Conservation (phyloP, 2,888 invertebrate genomes). For the Heliconius cydno region DNA sequence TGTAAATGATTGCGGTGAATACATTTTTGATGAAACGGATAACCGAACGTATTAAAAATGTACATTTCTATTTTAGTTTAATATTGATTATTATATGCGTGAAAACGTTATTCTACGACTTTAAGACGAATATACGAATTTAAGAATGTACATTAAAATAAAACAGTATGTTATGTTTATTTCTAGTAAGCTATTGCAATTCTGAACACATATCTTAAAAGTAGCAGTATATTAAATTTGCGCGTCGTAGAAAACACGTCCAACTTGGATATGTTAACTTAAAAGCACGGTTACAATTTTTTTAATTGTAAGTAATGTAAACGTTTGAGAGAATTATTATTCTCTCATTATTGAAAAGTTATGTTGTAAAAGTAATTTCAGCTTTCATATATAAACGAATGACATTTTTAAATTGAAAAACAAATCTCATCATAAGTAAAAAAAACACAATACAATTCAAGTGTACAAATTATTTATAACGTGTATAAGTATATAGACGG, state of each 20-base stretch:
- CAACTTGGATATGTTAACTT: not conserved
- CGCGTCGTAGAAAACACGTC: not conserved
- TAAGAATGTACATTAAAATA: not conserved
- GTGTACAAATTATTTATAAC: no score
- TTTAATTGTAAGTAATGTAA: no score
- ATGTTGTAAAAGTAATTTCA: no score
- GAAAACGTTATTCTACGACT: not conserved
- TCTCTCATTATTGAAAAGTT: no score
- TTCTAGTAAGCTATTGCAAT: not conserved
- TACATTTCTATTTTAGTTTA: not conserved
- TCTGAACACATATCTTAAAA: not conserved
- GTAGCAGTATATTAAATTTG: not conserved
- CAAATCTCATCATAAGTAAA: no score
- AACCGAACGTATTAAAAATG: constrained; percentile 13
- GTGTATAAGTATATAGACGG: no score
- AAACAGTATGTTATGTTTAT: not conserved
- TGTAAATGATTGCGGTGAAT: constrained; percentile 11
- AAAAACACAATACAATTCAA: no score
- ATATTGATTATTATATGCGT: not conserved
- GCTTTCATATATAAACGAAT: no score
- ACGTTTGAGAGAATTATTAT: no score
- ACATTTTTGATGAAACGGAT: constrained; percentile 31
- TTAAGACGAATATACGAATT: not conserved
- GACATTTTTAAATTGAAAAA: no score
- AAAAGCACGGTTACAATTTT: not conserved